Percentiles rank a stretch among this genome's conserved stretches.
phyloP scores from a whole-genome alignment of 2,113 vertebrate genomes.

The Myrmecophaga tridactyla region DNA sequence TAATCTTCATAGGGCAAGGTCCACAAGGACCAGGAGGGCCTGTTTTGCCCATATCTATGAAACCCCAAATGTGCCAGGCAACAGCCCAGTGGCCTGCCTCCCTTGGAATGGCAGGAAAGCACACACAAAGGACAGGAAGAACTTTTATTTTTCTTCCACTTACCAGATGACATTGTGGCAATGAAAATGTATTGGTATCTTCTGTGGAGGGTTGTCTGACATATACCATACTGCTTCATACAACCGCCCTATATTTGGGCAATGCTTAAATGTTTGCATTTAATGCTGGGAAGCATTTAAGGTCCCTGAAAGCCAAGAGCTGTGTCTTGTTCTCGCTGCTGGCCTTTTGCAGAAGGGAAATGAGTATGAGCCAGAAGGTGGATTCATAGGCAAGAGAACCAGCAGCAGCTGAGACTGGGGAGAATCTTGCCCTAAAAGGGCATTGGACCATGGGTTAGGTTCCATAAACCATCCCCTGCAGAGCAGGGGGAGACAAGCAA shows the following conservation, averaged over 20 bases:
- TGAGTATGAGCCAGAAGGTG: not conserved
- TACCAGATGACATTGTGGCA: not conserved
- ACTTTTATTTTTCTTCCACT: not conserved
- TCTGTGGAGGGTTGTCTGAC: not conserved
- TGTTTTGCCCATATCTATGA: accelerated
- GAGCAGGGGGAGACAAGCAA: not conserved
- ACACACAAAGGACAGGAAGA: not conserved
- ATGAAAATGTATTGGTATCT: accelerated
- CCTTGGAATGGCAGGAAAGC: not conserved
- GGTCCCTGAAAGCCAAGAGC: not conserved
- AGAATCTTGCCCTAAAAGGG: not conserved
- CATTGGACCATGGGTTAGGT: too few relatives aligned
- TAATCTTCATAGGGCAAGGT: not conserved
- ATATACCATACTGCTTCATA: accelerated
- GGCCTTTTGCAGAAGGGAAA: not conserved
- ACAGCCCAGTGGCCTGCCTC: too few relatives aligned
- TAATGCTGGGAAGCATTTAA: too few relatives aligned
- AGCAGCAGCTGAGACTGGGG: not conserved
- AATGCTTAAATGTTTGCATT: not conserved
- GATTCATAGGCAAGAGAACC: not conserved
- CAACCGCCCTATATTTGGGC: not conserved
- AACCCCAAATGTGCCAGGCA: not conserved
- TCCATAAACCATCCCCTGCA: not conserved
- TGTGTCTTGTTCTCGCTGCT: not conserved
- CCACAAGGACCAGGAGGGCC: not conserved